Evolutionary conservation across 1,140 invertebrate genomes (phyloP), one percentile per base, ranked within the genome.

Genomic region (Laodelphax striatellus): DNA sequence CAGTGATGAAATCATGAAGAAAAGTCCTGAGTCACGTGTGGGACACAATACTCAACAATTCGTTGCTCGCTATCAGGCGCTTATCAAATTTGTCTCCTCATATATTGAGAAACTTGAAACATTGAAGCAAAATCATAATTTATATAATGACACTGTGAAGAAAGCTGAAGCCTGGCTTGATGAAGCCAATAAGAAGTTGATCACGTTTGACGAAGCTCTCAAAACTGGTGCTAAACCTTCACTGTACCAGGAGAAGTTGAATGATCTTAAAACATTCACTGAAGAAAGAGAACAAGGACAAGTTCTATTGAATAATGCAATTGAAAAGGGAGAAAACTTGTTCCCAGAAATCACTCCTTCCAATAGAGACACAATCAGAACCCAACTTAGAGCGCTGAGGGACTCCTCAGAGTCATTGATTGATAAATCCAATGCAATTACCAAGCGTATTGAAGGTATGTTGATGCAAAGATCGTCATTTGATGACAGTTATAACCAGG

Each of bases 401-500:
- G 87, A 90, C 68, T 79, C 81, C 41, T 92, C 90, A 71, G 93
- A 97, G 75, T 78, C 82, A 52, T 80, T 92, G 16, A 81, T 88
- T 28, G 92, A 96, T 70, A 84, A 85, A 69, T 81, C 91, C 0
- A 94, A 90, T 72, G 81, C 82, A 2, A 81, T 93, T 6, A 83
- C 92, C 61, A 94, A 94, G 71, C 83, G 84, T 65, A 83, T 94
- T 41, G 91, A 94, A 76, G 87, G 82, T 19, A 84, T 88, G 22
- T 82, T 93, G 42, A 86, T 93, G 69, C 87, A 94, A 65, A 80
- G 90, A 69, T 90, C 89, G 6, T 92, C 90, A 0, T 92, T 94
- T 69, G 90, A 95, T 69, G 92, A 94, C 67, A 93, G 88, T 63
- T 88, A 88, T 64, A 82, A 81, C 55, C 88, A 93, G 75, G 71